phyloP scores from a whole-genome alignment of 2,888 invertebrate species.

The Archips crataeganus region DNA sequence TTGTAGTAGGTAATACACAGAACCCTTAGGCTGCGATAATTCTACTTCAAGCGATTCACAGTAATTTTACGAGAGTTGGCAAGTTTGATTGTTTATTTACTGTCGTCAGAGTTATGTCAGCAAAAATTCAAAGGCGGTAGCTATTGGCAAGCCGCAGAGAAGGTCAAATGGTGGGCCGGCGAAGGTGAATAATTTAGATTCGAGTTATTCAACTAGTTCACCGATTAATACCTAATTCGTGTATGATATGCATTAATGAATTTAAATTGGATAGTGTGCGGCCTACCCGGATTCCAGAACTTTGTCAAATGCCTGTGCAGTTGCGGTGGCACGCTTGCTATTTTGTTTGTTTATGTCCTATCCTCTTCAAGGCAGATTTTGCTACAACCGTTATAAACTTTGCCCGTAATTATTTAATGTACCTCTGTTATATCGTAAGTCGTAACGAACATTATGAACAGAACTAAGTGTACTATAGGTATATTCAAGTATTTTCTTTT shows the following conservation, averaged over 20 bases:
- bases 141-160: conserved; percentile 51
- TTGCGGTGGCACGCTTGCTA: not conserved
- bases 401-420: not conserved
- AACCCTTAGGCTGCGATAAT: not conserved
- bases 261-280: conserved; percentile 16
- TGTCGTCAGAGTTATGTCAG: conserved; percentile 40
- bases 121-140: conserved; percentile 48
- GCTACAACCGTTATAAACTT: not conserved
- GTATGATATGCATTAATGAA: conserved; percentile 34
- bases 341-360: not conserved
- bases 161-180: conserved; percentile 54
- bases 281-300: conserved; percentile 28
- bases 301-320: conserved; percentile 14
- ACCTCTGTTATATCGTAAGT: not conserved
- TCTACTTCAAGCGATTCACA: not conserved
- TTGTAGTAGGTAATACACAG: too few species aligned
- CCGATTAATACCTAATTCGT: conserved; percentile 33
- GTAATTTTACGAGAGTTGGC: too few species aligned
- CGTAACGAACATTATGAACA: too few species aligned
- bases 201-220: conserved; percentile 34
- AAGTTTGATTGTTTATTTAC: conserved; percentile 9
- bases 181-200: conserved; percentile 54
- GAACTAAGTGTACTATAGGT: too few species aligned
- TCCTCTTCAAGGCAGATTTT: not conserved
- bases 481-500: too few species aligned